Percentiles rank a stretch among this genome's conserved stretches.
Evolutionary conservation across 2,797 vertebrate genomes (phyloP).

Genomic region (Melanotaenia maccullochi): DNA sequence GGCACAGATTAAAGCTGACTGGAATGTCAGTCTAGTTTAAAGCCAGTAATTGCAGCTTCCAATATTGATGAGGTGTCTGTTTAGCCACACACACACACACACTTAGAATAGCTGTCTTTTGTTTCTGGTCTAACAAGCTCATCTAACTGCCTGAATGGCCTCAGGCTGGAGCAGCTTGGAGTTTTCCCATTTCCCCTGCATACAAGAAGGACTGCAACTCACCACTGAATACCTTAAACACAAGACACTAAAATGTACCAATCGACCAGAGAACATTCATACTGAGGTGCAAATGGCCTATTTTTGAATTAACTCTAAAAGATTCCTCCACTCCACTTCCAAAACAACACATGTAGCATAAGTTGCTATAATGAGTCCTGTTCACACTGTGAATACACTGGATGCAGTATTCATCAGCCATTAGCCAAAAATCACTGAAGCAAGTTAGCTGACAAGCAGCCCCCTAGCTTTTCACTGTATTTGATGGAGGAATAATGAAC

Average conservation of each 20-base stretch:
- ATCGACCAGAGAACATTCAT: constrained; percentile 24
- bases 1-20: constrained; percentile 61
- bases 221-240: constrained; percentile 23
- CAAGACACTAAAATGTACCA: constrained; percentile 41
- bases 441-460: constrained; percentile 1
- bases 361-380: constrained; percentile 38
- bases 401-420: constrained; percentile 13
- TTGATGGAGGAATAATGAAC: constrained; percentile 11
- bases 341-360: constrained; percentile 29
- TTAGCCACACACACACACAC: constrained; percentile 18
- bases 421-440: constrained; percentile 17
- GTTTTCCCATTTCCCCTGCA: constrained; percentile 34
- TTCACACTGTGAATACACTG: constrained; percentile 17
- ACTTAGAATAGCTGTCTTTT: constrained; percentile 45
- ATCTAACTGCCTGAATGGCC: constrained; percentile 56
- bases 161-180: constrained; percentile 50
- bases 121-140: constrained; percentile 64
- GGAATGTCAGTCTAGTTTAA: constrained; percentile 58
- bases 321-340: constrained; percentile 22
- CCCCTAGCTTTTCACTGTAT: constrained; percentile 2
- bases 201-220: constrained; percentile 45
- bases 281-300: constrained; percentile 35
- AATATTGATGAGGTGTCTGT: constrained; percentile 72
- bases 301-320: constrained; percentile 32
- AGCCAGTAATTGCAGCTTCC: constrained; percentile 72